Evolutionary conservation across 2,797 vertebrate genomes (phyloP).

Genomic region (Phyllotis vaccarum): DNA sequence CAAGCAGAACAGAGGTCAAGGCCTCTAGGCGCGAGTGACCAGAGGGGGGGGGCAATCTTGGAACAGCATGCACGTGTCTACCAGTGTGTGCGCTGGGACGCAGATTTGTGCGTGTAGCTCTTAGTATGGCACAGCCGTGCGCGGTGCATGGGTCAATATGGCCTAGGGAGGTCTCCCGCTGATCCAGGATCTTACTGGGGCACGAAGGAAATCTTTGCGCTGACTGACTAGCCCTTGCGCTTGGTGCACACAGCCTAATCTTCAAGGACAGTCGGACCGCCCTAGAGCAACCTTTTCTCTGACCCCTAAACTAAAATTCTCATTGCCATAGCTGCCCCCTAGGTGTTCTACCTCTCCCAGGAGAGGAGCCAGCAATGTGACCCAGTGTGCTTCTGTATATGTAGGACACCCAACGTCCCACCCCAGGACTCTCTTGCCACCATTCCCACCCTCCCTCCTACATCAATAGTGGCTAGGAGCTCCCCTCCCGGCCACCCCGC

Average conservation of each 20-base stretch:
- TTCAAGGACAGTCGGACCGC: background rate
- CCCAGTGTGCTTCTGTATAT: background rate
- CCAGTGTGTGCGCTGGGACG: background rate
- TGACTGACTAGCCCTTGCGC: background rate
- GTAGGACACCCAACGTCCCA: background rate
- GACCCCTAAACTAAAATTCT: background rate
- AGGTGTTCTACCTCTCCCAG: background rate
- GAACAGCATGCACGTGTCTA: constrained; percentile 33
- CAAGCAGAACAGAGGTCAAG: background rate
- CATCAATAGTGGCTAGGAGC: background rate
- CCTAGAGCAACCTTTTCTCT: background rate
- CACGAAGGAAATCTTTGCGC: background rate
- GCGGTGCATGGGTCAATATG: constrained; percentile 23
- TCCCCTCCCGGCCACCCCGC: constrained; percentile 38
- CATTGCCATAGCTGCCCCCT: background rate
- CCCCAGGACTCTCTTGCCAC: background rate
- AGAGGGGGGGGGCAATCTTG: background rate
- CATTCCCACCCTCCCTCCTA: background rate
- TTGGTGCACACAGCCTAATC: background rate
- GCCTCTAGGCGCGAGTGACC: background rate
- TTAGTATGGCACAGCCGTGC: constrained; percentile 8
- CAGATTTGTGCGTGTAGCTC: background rate
- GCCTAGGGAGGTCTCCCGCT: background rate
- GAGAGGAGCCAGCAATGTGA: background rate
- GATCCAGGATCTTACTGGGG: background rate